Evolutionary conservation across 2,797 vertebrate species (phyloP), one percentile per base, ranked within the genome.

Genomic region (Hippocampus kuda): DNA sequence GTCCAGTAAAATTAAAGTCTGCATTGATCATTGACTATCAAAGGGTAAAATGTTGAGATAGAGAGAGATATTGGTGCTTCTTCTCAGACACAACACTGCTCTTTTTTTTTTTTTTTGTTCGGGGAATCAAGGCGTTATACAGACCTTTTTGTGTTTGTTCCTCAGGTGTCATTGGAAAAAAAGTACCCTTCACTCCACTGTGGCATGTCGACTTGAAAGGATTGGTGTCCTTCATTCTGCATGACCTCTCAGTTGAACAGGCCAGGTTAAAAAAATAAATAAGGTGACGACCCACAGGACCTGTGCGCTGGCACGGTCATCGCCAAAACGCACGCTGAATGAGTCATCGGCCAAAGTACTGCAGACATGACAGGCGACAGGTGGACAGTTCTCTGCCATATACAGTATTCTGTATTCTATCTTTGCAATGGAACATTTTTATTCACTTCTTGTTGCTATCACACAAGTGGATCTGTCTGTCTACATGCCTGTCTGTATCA

Each of bases 11-110:
- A 24, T 24, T 59, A 15, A 27, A 15, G 13, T 59, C 26, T 34
- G 95, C 97, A 81, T 95, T 97, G 79, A 98, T 98, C 5, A 95
- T 95, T 77, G 96, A 95, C 68, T 97, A 95, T 79, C 89, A 94
- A 71, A 51, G 94, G 95, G 83, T 96, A 98, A 79, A 86, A 98
- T 72, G 96, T 95, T 69, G 95, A 97, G 74, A 97, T 98, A 83
- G 98, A 97, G 80, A 12, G 96, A 97, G 83, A 98, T 98, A 95
- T 95, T 98, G 73, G 95, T 97, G 74, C 91, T 98, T 65, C 96
- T 95, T 0, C 90, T 98, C n/a, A 88, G 95, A 81, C 96, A 98
- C 81, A 0, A 96, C 93, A 44, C 0, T 10, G 10, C 12, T 2
- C 2, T 44, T 44, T 44, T 44, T 98, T 98, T 83, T 97, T 44